These are phyloP conservation scores for Trichoplusia ni DNA, from an alignment of 1,140 invertebrate genomes.

Conservation along the genomic window DNA sequence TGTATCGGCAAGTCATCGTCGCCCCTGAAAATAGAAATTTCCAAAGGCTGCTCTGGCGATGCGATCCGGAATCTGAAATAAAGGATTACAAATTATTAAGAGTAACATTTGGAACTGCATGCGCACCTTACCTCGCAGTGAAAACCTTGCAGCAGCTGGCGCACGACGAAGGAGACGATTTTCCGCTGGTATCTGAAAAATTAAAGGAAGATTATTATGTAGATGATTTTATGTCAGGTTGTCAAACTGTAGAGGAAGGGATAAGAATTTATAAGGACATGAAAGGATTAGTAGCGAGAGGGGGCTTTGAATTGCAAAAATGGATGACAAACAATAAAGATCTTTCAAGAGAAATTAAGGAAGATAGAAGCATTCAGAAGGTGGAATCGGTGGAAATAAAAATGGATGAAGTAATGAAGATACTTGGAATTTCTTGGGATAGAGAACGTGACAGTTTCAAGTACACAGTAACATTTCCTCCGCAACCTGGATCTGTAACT, in stretches of 20 bases:
- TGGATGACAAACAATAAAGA: background rate
- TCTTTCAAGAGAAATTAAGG: background rate
- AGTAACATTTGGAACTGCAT: slow-evolving; percentile 52
- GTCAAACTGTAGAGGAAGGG: background rate
- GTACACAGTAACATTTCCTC: background rate
- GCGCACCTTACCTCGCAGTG: slow-evolving; percentile 37
- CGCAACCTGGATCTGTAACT: background rate
- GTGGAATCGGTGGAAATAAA: background rate
- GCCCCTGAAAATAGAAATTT: slow-evolving; percentile 44
- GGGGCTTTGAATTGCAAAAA: slow-evolving; percentile 20
- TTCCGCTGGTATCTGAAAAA: slow-evolving; percentile 24
- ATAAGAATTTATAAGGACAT: background rate
- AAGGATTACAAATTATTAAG: slow-evolving; percentile 43
- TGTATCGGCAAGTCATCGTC: slow-evolving; percentile 59
- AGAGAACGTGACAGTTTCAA: background rate
- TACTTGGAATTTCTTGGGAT: slow-evolving; percentile 16
- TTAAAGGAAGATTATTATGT: slow-evolving; percentile 29
- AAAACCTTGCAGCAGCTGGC: slow-evolving; percentile 50
- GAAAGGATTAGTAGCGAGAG: background rate
- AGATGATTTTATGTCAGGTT: slow-evolving; percentile 23
- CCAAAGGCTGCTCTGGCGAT: slow-evolving; percentile 57
- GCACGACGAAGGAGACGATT: slow-evolving; percentile 25
- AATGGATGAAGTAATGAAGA: slow-evolving; percentile 13
- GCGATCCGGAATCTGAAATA: slow-evolving; percentile 8
- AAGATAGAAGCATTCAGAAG: background rate